phyloP scores from a whole-genome alignment of 92 coral and sea anemone species.

The Micromussa lordhowensis region DNA sequence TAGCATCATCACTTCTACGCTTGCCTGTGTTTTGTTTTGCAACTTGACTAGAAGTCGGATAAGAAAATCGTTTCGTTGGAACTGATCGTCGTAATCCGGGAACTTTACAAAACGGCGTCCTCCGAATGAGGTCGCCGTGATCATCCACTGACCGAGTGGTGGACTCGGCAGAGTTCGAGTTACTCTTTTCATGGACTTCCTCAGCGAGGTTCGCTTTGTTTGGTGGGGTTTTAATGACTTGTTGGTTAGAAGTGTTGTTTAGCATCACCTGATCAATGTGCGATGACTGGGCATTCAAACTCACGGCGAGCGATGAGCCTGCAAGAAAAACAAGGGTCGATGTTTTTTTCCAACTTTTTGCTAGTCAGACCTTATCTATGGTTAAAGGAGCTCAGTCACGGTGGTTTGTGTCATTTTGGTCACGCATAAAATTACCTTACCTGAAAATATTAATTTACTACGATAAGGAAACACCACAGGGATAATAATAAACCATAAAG shows the following conservation, averaged over 20 bases:
- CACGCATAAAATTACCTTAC: too few species aligned
- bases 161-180: background rate
- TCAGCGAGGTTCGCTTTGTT: background rate
- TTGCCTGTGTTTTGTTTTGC: slow-evolving; percentile 1
- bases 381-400: too few species aligned
- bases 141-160: background rate
- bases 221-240: background rate
- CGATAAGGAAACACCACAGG: too few species aligned
- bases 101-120: slow-evolving; percentile 37
- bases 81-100: slow-evolving; percentile 62
- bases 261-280: background rate
- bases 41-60: slow-evolving; percentile 55
- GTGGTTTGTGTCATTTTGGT: too few species aligned
- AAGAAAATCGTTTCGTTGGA: slow-evolving; percentile 62
- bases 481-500: too few species aligned
- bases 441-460: too few species aligned
- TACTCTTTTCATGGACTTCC: background rate
- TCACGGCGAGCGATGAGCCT: slow-evolving; percentile 19
- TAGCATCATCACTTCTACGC: background rate
- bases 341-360: too few species aligned
- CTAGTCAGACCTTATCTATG: too few species aligned
- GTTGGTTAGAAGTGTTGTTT: background rate
- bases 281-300: background rate
- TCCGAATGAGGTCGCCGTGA: background rate
- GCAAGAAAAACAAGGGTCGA: background rate